Evolutionary conservation across 2,888 invertebrate species (phyloP).

Genomic region (Allygus modestus): DNA sequence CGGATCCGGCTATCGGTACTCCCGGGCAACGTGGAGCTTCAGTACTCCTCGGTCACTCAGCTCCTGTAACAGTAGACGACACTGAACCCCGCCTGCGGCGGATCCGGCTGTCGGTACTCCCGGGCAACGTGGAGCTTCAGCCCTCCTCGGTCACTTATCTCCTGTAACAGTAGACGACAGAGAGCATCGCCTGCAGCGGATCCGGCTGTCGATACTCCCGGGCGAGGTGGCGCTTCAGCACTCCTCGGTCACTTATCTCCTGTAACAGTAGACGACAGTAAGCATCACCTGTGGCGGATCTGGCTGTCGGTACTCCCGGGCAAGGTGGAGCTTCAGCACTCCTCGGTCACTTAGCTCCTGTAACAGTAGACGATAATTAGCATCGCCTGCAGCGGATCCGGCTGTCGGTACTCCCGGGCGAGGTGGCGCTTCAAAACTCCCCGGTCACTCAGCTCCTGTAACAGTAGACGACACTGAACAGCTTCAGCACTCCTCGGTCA

Average conservation of each 20-base stretch:
- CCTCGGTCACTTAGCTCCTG: too few relatives aligned
- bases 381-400: too few relatives aligned
- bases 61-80: conserved; percentile 72
- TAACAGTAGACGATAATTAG: too few relatives aligned
- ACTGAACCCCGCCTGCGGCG: conserved; percentile 64
- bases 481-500: conserved; percentile 75
- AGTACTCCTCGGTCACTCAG: conserved; percentile 74
- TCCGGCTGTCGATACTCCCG: conserved; percentile 64
- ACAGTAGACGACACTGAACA: too few relatives aligned
- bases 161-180: conserved; percentile 71
- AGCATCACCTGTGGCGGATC: conserved; percentile 66
- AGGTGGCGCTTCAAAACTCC: too few relatives aligned
- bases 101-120: conserved; percentile 65
- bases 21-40: conserved; percentile 73
- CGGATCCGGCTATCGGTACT: conserved; percentile 65
- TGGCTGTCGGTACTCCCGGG: conserved; percentile 63
- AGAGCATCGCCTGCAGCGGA: conserved; percentile 65
- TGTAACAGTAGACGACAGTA: conserved; percentile 68
- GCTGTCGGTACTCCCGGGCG: too few relatives aligned
- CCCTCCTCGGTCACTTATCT: conserved; percentile 75
- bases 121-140: conserved; percentile 73
- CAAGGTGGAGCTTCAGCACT: conserved; percentile 71
- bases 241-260: conserved; percentile 75
- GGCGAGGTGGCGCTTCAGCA: conserved; percentile 74
- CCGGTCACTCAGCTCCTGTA: too few relatives aligned